A percentile compares a stretch with the other conserved stretches of the same genome.
These are phyloP conservation scores for Habropoda laboriosa DNA, from an alignment of 1,140 invertebrate genomes.

Conservation along the genomic window DNA sequence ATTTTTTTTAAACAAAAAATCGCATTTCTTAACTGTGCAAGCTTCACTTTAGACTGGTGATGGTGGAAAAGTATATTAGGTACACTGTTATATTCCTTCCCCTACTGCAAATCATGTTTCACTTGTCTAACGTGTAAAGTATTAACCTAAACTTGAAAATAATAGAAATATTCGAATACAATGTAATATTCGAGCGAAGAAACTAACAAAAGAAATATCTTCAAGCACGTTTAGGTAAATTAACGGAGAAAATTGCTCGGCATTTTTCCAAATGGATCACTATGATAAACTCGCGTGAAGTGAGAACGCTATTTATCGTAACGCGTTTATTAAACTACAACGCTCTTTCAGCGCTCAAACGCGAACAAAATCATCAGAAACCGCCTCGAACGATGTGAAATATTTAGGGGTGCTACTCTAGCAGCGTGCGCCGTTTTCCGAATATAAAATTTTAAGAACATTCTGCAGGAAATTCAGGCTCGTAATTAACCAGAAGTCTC, in stretches of 20 bases:
- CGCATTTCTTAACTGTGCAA: too few relatives aligned
- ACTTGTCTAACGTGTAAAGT: too few relatives aligned
- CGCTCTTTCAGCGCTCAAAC: neutral
- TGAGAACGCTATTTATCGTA: neutral
- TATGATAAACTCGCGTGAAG: neutral
- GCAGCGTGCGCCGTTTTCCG: neutral
- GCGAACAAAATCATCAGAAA: neutral
- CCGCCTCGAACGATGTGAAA: slow-evolving; percentile 1
- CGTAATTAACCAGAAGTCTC: slow-evolving; percentile 16
- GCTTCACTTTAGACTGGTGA: too few relatives aligned
- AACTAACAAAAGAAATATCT: too few relatives aligned
- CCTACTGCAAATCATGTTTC: too few relatives aligned
- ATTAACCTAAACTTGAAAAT: too few relatives aligned
- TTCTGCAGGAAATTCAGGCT: neutral
- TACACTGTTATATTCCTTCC: too few relatives aligned
- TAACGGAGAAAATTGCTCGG: neutral
- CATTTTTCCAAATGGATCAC: neutral
- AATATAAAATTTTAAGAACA: slow-evolving; percentile 12
- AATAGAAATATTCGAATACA: too few relatives aligned
- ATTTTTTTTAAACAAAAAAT: too few relatives aligned
- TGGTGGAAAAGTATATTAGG: too few relatives aligned
- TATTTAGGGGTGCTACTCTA: neutral
- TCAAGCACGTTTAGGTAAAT: neutral
- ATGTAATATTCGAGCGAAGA: too few relatives aligned
- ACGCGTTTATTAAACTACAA: neutral